These are phyloP conservation scores for Cassiopea andromeda DNA, from an alignment of 30 jellyfish, hydroid and myxozoan genomes.

Conservation along the genomic window DNA sequence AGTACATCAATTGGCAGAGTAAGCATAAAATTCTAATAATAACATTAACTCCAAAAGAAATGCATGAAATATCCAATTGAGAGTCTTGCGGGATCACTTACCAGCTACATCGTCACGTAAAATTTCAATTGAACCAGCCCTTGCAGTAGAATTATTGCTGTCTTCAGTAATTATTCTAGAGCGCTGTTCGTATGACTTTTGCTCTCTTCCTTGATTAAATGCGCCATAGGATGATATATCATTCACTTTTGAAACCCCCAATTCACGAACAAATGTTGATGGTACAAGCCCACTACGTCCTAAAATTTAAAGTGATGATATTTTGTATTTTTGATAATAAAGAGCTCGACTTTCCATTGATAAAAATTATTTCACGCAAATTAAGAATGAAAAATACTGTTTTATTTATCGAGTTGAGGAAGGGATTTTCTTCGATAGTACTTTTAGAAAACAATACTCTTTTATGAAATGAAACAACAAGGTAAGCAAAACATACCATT, in stretches of 20 bases:
- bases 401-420: no score
- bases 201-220: slow-evolving; percentile 9
- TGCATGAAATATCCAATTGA: no score
- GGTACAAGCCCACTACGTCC: slow-evolving; percentile 93
- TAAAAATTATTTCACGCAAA: no score
- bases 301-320: not conserved
- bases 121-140: slow-evolving; percentile 56
- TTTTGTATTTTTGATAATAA: not conserved
- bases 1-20: no score
- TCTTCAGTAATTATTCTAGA: slow-evolving; percentile 23
- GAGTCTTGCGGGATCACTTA: slow-evolving; percentile 7
- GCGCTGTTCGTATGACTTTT: slow-evolving; percentile 42
- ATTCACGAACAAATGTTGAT: slow-evolving; percentile 83
- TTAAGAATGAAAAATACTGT: no score
- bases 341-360: no score
- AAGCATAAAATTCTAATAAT: no score
- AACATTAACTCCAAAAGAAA: no score
- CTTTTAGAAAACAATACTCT: no score
- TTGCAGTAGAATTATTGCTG: not conserved
- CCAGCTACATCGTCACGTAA: slow-evolving; percentile 71
- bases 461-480: no score
- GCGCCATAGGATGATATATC: slow-evolving; percentile 56
- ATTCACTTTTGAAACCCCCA: slow-evolving; percentile 40
- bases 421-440: no score
- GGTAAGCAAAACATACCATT: slow-evolving; percentile 59